Base-by-base conservation (phyloP, 2,113 vertebrate species). In the Ascaphus truei region DNA sequence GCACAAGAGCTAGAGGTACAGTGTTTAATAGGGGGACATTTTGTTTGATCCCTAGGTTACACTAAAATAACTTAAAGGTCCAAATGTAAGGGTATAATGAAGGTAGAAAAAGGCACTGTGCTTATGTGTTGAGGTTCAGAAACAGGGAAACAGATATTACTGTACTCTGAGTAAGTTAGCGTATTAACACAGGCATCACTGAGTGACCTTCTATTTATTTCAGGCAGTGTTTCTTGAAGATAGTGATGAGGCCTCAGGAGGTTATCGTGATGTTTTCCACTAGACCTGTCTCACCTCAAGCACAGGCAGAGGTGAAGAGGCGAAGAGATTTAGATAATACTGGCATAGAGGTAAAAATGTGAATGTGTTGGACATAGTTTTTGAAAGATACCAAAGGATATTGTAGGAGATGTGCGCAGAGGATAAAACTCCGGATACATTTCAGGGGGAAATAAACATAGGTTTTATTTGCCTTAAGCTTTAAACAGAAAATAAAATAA, bases 221-320 rank as follows among this genome's bases (percentile, higher is more conserved):
- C 61, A 52, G 67, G 34, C n/a, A 71, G 67, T 52, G 67, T 58
- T 51, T 51, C 31, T 23, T 60, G 66, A 69, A 20, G 66, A 61
- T 59, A 26, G 41, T 58, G 63, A 45, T 68, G 39, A 58, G 25
- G 45, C 15, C 67, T 60, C 56, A 52, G n/a, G 67, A 61, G 67
- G 61, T 22, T 25, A 7, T 27, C 41, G 26, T 20, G 57, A 71
- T 61, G 57, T 71, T 71, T 69, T 71, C 67, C 57, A 61, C 56
- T 71, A 71, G 67, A 71, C 67, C 47, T 61, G 45, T 20, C 67
- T 71, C 67, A 71, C 67, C 67, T 71, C 57, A 61, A 31, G 45
- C 65, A 58, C 65, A 58, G 53, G 55, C 56, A 61, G 45, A 52
- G 50, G 57, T 61, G 57, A 15, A 71, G 67, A 71, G 67, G 67